Percentiles rank a stretch among this genome's conserved stretches.
Conservation (phyloP, 2,888 invertebrate genomes). For the Candidula unifasciata region DNA sequence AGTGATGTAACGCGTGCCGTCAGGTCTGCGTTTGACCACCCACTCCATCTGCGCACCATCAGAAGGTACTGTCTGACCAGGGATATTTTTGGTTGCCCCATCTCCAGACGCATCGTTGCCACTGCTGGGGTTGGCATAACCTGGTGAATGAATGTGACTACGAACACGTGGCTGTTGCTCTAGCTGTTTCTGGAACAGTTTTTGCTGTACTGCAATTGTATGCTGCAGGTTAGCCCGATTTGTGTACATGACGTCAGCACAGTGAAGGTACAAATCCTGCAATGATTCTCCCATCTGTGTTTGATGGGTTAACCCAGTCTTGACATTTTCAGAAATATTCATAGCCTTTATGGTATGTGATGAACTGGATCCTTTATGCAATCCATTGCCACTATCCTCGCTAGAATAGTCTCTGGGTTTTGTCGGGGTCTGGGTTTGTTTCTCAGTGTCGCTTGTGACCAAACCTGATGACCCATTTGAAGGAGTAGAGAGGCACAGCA, state of each 20-base stretch:
- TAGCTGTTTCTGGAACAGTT: slow-evolving; percentile 78
- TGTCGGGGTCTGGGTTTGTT: slow-evolving; percentile 74
- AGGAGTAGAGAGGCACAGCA: slow-evolving; percentile 70
- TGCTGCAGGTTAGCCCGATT: slow-evolving; percentile 84
- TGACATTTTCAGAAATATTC: slow-evolving; percentile 47
- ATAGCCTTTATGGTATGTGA: slow-evolving; percentile 47
- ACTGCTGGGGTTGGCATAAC: slow-evolving; percentile 38
- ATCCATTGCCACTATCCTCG: slow-evolving; percentile 63
- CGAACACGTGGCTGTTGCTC: slow-evolving; percentile 63
- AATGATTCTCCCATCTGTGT: slow-evolving; percentile 67
- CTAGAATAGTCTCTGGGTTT: slow-evolving; percentile 67
- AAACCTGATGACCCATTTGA: slow-evolving; percentile 55
- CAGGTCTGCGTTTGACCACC: slow-evolving; percentile 87
- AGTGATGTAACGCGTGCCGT: slow-evolving; percentile 87
- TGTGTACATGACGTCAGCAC: slow-evolving; percentile 84
- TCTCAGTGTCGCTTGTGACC: slow-evolving; percentile 71
- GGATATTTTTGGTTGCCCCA: slow-evolving; percentile 51
- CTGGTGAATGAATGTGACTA: slow-evolving; percentile 40
- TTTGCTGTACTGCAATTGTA: slow-evolving; percentile 85
- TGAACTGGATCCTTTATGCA: slow-evolving; percentile 47
- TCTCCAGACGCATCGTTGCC: slow-evolving; percentile 40
- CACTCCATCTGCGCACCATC: slow-evolving; percentile 80
- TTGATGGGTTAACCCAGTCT: slow-evolving; percentile 48
- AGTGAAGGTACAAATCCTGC: slow-evolving; percentile 75
- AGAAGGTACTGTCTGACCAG: slow-evolving; percentile 57